These are phyloP conservation scores for Ptilodon capucinus DNA, from an alignment of 2,888 invertebrate genomes.

Conservation along the genomic window DNA sequence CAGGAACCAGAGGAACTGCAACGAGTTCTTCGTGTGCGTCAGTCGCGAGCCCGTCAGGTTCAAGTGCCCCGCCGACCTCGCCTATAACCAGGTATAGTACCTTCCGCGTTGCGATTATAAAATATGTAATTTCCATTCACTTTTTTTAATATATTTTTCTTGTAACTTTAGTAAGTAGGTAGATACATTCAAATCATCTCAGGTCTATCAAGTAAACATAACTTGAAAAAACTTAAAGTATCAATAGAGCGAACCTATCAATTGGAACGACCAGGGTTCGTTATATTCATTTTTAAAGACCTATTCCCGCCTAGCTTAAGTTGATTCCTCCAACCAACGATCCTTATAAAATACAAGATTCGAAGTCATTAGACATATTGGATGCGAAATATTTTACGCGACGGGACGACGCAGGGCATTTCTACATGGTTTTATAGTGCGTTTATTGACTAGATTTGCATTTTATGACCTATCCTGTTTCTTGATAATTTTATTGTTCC, in stretches of 20 bases:
- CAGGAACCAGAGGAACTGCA: slow-evolving; percentile 83
- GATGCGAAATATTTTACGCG: slow-evolving; percentile 8
- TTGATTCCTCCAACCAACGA: not conserved
- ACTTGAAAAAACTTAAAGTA: no score
- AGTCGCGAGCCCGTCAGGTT: slow-evolving; percentile 82
- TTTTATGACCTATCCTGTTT: not conserved
- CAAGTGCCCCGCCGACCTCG: slow-evolving; percentile 84
- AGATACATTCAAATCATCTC: no score
- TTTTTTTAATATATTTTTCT: no score
- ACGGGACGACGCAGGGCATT: not conserved
- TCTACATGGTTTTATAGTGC: slow-evolving; percentile 4
- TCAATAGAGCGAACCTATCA: no score
- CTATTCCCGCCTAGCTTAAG: not conserved
- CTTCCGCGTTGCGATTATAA: not conserved
- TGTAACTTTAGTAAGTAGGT: no score
- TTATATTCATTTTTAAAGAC: no score
- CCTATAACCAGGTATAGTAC: slow-evolving; percentile 59
- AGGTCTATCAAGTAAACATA: no score
- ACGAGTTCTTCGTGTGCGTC: slow-evolving; percentile 86
- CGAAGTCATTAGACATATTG: not conserved
- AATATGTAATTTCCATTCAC: not conserved
- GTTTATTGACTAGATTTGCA: slow-evolving; percentile 7
- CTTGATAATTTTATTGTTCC: not conserved
- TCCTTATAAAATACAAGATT: not conserved
- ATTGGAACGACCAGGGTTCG: no score